phyloP scores from a whole-genome alignment of 1,140 invertebrate genomes.

The Stegodyphus dumicola region DNA sequence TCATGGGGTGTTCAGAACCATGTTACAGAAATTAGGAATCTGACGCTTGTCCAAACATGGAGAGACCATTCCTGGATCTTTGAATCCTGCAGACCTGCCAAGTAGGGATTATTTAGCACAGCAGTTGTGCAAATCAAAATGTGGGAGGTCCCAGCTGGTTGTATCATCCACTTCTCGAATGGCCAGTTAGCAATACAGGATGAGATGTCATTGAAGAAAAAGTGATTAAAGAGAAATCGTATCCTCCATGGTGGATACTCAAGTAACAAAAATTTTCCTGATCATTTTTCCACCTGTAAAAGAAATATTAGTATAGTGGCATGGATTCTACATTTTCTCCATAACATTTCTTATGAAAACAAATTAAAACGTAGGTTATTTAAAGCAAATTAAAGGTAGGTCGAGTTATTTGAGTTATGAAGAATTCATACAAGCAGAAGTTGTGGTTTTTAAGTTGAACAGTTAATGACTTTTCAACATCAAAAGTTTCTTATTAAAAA shows the following conservation, averaged over 20 bases:
- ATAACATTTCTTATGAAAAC: constrained; percentile 21
- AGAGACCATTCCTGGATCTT: background rate
- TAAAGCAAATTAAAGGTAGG: no score
- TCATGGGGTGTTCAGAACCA: background rate
- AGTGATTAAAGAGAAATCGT: background rate
- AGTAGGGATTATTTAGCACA: constrained; percentile 11
- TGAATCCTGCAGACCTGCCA: constrained; percentile 17
- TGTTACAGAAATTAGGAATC: constrained; percentile 21
- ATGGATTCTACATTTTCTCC: constrained; percentile 29
- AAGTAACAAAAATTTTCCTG: background rate
- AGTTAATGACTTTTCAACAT: background rate
- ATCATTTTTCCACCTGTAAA: constrained; percentile 18
- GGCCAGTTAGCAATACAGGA: constrained; percentile 12
- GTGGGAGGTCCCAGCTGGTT: constrained; percentile 1
- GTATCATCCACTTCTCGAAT: background rate
- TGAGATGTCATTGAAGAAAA: constrained; percentile 15
- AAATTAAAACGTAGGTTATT: constrained; percentile 8
- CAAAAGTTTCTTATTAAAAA: background rate
- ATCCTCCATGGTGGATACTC: constrained; percentile 12
- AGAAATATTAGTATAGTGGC: constrained; percentile 28
- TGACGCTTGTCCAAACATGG: constrained; percentile 16
- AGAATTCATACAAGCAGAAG: background rate
- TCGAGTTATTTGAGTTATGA: no score
- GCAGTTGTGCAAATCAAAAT: constrained; percentile 7
- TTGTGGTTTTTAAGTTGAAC: background rate